A percentile compares a stretch with the other conserved stretches of the same genome.
These are phyloP conservation scores for Microcebus tavaratra DNA, from an alignment of 2,113 vertebrate species.

Conservation along the genomic window DNA sequence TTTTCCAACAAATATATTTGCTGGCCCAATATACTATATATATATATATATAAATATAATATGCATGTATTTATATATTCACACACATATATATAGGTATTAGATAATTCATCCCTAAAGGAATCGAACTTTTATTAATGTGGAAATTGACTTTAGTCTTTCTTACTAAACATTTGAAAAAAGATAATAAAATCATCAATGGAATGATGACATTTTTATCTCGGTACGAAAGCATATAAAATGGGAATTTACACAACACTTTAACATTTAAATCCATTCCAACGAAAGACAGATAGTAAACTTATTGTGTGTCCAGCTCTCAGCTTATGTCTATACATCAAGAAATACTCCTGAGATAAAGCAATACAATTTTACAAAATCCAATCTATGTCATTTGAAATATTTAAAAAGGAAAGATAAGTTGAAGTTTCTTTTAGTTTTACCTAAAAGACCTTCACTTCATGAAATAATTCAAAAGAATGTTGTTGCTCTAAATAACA, in stretches of 20 bases:
- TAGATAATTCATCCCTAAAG: no score
- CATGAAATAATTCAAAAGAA: conserved; percentile 7
- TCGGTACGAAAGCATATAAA: not conserved
- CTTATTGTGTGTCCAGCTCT: not conserved
- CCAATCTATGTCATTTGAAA: not conserved
- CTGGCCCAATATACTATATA: not conserved
- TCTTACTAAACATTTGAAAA: conserved; percentile 47
- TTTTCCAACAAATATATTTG: conserved; percentile 41
- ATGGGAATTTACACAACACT: not conserved
- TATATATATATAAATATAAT: not conserved
- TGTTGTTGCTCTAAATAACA: not conserved
- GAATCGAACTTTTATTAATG: not conserved
- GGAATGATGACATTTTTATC: not conserved
- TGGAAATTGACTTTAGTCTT: not conserved
- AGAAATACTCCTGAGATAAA: not conserved
- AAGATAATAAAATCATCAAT: not conserved
- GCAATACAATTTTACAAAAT: not conserved
- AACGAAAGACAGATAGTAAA: not conserved
- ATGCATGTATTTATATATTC: no score
- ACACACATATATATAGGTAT: no score
- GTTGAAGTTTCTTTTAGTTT: not conserved
- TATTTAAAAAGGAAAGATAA: not conserved
- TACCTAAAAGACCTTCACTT: not conserved
- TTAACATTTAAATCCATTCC: not conserved
- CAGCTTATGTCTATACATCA: not conserved